Evolutionary conservation across 2,888 invertebrate species (phyloP).

Genomic region (Trichacis sp.): DNA sequence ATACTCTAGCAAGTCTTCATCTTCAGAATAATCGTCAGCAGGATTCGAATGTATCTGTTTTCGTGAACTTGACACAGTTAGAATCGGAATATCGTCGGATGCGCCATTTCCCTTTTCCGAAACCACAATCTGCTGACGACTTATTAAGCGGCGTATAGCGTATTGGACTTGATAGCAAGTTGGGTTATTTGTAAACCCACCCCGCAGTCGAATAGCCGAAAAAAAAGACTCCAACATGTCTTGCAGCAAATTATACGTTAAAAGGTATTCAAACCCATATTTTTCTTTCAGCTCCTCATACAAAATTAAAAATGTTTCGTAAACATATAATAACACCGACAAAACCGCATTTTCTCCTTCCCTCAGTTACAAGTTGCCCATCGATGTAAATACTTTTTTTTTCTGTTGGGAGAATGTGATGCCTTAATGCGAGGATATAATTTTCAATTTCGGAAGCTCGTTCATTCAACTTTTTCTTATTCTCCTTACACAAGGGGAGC

Average conservation of each 20-base stretch:
- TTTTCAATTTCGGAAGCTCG: background rate
- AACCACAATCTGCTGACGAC: background rate
- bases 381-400: background rate
- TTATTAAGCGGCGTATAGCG: background rate
- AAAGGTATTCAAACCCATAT: constrained; percentile 1
- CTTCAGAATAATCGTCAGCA: background rate
- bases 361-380: background rate
- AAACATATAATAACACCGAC: background rate
- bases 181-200: constrained; percentile 3
- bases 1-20: background rate
- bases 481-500: background rate
- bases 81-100: background rate
- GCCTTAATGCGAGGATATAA: background rate
- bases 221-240: background rate
- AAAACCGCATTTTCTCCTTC: background rate
- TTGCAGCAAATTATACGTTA: background rate
- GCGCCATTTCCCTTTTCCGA: background rate
- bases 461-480: background rate
- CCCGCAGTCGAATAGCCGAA: background rate
- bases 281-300: background rate
- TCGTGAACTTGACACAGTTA: background rate
- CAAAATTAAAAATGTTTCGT: background rate
- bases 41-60: background rate
- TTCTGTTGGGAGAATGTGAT: no score
- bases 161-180: background rate